Base-by-base conservation (phyloP, 2,113 vertebrate species). In the Eolophus roseicapilla region DNA sequence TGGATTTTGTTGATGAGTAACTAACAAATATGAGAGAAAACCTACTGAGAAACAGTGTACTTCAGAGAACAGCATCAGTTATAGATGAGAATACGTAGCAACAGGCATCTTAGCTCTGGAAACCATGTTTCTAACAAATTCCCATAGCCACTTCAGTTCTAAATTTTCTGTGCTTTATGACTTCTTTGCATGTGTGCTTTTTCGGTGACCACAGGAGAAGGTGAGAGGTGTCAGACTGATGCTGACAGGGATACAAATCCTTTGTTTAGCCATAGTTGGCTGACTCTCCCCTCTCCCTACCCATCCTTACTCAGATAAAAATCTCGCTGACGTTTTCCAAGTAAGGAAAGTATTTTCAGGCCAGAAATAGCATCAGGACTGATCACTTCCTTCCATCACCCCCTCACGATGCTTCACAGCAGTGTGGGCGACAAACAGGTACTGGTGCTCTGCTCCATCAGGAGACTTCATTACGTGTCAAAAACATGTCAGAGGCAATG, bases 361-460 rank as follows among this genome's bases (percentile, higher is more conserved):
- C 29, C 49, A 92, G 71, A 95, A 94, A 96, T 86, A 81, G 20
- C 60, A 55, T 7, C 2, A 2, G 43, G 63, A 88, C 17, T 70
- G 68, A 92, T 90, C 24, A 37, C 13, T 86, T 96, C 88, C 81
- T 86, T 88, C 83, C 55, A n/a, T 50, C 88, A 76, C 75, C 82
- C 63, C 62, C 59, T 94, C 76, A 92, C 2, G 9, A 39, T 94
- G 73, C 47, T 93, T 95, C 71, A 71, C 1, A 0, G 59, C 43
- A 78, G 13, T 41, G 78, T 90, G 79, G 79, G 50, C 82, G 82
- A 86, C 86, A 80, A 93, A 73, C 76, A 93, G 90, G 88, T 93
- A 88, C 76, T 55, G 50, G 11, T 77, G 41, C 50, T 88, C 49
- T 17, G 9, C 18, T 92, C 64, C 20, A 24, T 53, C 49, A 82